Conservation (phyloP, 2,888 invertebrate genomes). For the Camptogramma bilineatum region DNA sequence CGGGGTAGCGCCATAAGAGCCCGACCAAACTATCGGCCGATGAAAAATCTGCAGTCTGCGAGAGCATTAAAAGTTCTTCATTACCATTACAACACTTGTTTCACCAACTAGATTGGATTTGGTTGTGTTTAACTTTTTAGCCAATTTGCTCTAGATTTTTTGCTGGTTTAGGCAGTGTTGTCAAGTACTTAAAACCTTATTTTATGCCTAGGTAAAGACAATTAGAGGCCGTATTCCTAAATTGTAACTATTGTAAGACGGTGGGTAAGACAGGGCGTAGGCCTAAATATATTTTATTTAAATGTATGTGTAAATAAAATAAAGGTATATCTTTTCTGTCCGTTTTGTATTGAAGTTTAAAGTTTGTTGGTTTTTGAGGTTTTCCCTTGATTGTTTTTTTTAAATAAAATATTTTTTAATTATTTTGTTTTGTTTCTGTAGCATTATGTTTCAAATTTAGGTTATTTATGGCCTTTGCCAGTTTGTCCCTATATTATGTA, state of each 20-base stretch:
- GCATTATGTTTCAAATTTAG: background rate
- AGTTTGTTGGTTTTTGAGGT: slow-evolving; percentile 64
- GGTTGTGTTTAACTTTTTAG: no score
- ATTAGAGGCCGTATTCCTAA: slow-evolving; percentile 2
- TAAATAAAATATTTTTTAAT: slow-evolving; percentile 63
- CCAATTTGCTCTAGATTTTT: no score
- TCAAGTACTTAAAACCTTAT: no score
- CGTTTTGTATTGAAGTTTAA: slow-evolving; percentile 60
- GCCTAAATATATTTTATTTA: slow-evolving; percentile 48
- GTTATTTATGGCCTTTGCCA: no score
- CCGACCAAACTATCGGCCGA: no score
- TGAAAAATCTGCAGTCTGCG: no score
- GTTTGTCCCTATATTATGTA: no score
- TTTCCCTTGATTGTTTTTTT: slow-evolving; percentile 65
- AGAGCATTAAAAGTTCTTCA: no score
- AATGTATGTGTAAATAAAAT: slow-evolving; percentile 59
- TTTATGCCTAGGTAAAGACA: background rate
- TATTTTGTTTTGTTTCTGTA: slow-evolving; percentile 19
- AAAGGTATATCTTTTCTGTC: slow-evolving; percentile 55
- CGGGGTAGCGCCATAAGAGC: no score
- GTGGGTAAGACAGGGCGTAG: slow-evolving; percentile 26
- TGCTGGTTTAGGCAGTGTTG: no score
- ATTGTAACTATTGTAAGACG: background rate
- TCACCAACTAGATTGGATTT: no score
- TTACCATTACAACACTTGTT: no score